Percentiles rank a stretch among this genome's conserved stretches.
Evolutionary conservation across 2,797 vertebrate genomes (phyloP).

Genomic region (Percopsis omiscomaycus): DNA sequence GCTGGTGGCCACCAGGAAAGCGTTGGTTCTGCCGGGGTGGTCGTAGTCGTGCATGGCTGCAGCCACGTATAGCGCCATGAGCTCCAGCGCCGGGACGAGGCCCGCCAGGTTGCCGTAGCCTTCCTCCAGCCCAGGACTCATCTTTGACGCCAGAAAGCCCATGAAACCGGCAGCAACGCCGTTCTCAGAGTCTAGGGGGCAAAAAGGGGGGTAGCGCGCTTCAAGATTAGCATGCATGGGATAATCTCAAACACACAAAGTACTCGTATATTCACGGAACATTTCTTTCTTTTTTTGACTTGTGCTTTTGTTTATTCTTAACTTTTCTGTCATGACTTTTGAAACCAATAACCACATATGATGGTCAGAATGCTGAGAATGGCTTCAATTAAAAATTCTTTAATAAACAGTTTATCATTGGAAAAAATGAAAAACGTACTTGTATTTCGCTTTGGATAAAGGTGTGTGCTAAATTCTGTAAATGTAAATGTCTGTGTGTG

Average conservation of each 20-base stretch:
- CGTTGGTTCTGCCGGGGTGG: conserved; percentile 96
- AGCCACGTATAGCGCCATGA: conserved; percentile 96
- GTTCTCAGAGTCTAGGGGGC: conserved; percentile 82
- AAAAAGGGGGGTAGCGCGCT: neutral
- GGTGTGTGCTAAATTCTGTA: neutral
- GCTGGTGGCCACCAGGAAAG: conserved; percentile 94
- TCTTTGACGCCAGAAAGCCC: conserved; percentile 88
- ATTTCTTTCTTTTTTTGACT: too few relatives aligned
- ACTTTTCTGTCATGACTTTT: too few relatives aligned
- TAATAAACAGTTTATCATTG: too few relatives aligned
- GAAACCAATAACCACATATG: too few relatives aligned
- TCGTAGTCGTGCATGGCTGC: conserved; percentile 99
- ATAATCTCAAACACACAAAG: too few relatives aligned
- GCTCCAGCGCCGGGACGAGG: conserved; percentile 91
- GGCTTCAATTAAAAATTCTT: too few relatives aligned
- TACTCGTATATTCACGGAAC: too few relatives aligned
- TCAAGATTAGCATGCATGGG: too few relatives aligned
- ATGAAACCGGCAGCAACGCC: conserved; percentile 83
- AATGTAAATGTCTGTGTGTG: neutral
- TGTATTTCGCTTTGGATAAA: too few relatives aligned
- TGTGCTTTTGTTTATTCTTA: too few relatives aligned
- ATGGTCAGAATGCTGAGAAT: too few relatives aligned
- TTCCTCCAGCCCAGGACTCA: conserved; percentile 77
- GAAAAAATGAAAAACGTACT: too few relatives aligned
- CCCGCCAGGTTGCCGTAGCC: conserved; percentile 86